Evolutionary conservation across 1,140 invertebrate genomes (phyloP), one percentile per base, ranked within the genome.

Genomic region (Euura saliciscinereae): DNA sequence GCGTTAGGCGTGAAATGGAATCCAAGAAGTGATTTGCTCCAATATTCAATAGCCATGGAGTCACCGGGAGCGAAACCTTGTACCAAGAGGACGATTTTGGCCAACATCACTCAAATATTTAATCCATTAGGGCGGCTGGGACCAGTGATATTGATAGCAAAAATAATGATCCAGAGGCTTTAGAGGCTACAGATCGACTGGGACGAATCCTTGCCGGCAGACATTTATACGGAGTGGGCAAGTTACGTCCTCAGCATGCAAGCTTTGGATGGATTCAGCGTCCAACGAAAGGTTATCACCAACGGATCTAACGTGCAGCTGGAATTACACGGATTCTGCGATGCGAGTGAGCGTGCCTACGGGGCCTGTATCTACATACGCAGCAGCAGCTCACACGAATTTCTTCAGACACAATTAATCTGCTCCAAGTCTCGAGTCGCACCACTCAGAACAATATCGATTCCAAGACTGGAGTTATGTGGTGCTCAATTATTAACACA

Each of bases 131-230:
- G 84, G 65, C 73, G 82, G 43, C 64, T 85, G 2, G 70, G 78
- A 0, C 85, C 86, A 11, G 72, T 83, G 0, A 79, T 78, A 8
- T 71, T 86, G 7, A 66, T 13, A 4, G 78, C 77, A 0, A 86
- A 86, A 75, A 71, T 83, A 1, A 71, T 86, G 4, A 76, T 86
- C 28, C 83, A 86, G 72, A 70, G 75, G 42, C 6, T 86, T 0
- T 82, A 83, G 80, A 70, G 75, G 65, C 2, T 45, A 28, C 69
- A 77, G 44, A 64, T 80, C 6, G 77, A 75, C 10, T 87, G 84
- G 83, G 84, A 87, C 65, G 70, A 79, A 70, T 46, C 66, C 10
- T 4, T 81, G 13, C 71, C 77, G 5, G 11, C 46, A 46, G 68
- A 76, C 2, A 59, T 78, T 7, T 45, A 76, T 43, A 70, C 59